These are phyloP conservation scores for Porphyrio hochstetteri DNA, from an alignment of 2,113 vertebrate species.

Conservation along the genomic window DNA sequence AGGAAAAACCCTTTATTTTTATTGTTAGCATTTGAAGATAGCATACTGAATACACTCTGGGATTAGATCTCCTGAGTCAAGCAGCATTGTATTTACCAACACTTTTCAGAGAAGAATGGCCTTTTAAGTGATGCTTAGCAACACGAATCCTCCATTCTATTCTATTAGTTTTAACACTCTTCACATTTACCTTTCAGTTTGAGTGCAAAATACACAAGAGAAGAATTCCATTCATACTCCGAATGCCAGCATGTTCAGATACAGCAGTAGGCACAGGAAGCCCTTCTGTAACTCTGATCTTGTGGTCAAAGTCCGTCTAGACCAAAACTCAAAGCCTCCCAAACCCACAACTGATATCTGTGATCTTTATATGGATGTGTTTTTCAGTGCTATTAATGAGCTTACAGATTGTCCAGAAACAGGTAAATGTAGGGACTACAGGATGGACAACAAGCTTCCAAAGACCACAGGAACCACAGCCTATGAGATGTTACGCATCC, in stretches of 20 bases:
- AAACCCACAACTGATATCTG: not conserved
- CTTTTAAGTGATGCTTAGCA: constrained; percentile 54
- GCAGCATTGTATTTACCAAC: constrained; percentile 12
- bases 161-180: constrained; percentile 23
- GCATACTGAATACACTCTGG: not conserved
- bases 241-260: not conserved
- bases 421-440: not conserved
- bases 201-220: not conserved
- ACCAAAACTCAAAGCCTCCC: not conserved
- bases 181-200: not conserved
- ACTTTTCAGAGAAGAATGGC: constrained; percentile 2
- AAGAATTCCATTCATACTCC: not conserved
- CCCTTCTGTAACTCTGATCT: not conserved
- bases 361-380: not conserved
- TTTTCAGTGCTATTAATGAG: not conserved
- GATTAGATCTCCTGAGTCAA: constrained; percentile 34
- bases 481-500: not conserved
- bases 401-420: not conserved
- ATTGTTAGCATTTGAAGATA: not conserved
- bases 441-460: not conserved
- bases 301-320: not conserved
- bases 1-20: not conserved
- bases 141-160: not conserved
- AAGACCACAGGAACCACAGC: not conserved
- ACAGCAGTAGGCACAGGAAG: not conserved